These are phyloP conservation scores for Otus sunia DNA, from an alignment of 2,113 vertebrate genomes.

Conservation along the genomic window DNA sequence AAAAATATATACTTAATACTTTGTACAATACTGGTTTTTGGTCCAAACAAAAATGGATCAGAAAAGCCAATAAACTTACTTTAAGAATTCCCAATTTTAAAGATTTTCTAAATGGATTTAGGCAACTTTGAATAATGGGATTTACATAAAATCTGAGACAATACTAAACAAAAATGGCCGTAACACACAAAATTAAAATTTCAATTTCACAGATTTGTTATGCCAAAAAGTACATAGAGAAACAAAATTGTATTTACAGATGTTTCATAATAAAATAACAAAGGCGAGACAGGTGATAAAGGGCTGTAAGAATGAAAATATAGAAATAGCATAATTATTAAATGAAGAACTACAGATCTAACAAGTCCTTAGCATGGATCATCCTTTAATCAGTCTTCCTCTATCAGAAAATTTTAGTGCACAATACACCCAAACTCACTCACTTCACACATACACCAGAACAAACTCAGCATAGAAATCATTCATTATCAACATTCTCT, in stretches of 20 bases:
- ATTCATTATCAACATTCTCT: slow-evolving; percentile 78
- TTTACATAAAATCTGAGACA: slow-evolving; percentile 99
- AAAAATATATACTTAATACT: slow-evolving; percentile 99
- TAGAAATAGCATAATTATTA: slow-evolving; percentile 86
- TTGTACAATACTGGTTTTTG: slow-evolving; percentile 99
- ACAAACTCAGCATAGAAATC: slow-evolving; percentile 77
- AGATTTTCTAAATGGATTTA: slow-evolving; percentile 99
- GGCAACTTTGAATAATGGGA: slow-evolving; percentile 99
- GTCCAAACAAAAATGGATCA: slow-evolving; percentile 99
- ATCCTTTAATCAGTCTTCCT: slow-evolving; percentile 78
- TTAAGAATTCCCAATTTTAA: slow-evolving; percentile 99
- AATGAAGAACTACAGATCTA: slow-evolving; percentile 89
- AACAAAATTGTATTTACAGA: slow-evolving; percentile 93
- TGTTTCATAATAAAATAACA: slow-evolving; percentile 91
- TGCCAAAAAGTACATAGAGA: slow-evolving; percentile 83
- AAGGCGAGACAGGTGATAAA: slow-evolving; percentile 78
- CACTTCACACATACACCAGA: slow-evolving; percentile 87
- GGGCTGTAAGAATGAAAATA: slow-evolving; percentile 80
- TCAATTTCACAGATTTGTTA: slow-evolving; percentile 97
- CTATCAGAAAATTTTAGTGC: slow-evolving; percentile 85
- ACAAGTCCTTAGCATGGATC: slow-evolving; percentile 84
- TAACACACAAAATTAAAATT: slow-evolving; percentile 92
- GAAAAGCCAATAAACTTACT: slow-evolving; percentile 99
- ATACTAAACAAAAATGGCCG: slow-evolving; percentile 88
- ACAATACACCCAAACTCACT: slow-evolving; percentile 89